These are phyloP conservation scores for Phoenicopterus ruber DNA, from an alignment of 2,113 vertebrate species.

Conservation along the genomic window DNA sequence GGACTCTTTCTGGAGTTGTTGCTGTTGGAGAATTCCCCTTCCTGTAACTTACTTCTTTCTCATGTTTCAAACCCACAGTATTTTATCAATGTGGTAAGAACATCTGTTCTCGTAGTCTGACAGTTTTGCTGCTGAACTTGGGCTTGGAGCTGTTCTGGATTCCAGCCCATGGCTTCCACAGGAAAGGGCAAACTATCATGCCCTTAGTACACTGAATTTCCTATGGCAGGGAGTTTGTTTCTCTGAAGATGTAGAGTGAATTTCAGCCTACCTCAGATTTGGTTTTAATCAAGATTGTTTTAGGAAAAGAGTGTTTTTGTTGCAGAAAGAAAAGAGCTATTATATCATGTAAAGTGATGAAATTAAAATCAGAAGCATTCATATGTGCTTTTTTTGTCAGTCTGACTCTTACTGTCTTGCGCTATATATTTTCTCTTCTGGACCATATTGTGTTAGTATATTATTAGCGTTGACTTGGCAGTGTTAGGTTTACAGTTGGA, in stretches of 20 bases:
- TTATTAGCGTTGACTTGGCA: not conserved
- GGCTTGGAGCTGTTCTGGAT: not conserved
- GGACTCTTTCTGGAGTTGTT: not conserved
- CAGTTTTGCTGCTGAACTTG: not conserved
- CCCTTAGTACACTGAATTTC: not conserved
- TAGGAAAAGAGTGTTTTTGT: not conserved
- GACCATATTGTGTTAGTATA: not conserved
- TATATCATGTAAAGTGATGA: not conserved
- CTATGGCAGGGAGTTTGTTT: not conserved
- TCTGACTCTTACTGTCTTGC: not conserved
- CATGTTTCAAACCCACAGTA: not conserved
- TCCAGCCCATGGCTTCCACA: not conserved
- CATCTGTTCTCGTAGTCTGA: not conserved
- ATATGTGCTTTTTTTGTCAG: not conserved
- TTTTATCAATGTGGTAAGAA: not conserved
- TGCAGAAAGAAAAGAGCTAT: not conserved
- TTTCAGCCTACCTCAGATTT: not conserved
- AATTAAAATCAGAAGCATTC: not conserved
- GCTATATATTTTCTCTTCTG: not conserved
- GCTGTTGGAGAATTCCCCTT: not conserved
- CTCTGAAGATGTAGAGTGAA: not conserved
- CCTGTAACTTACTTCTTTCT: not conserved
- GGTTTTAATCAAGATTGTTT: not conserved
- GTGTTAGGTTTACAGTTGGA: not conserved
- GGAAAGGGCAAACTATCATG: not conserved